These are phyloP conservation scores for Heterotis niloticus DNA, from an alignment of 2,113 vertebrate species.

Conservation along the genomic window DNA sequence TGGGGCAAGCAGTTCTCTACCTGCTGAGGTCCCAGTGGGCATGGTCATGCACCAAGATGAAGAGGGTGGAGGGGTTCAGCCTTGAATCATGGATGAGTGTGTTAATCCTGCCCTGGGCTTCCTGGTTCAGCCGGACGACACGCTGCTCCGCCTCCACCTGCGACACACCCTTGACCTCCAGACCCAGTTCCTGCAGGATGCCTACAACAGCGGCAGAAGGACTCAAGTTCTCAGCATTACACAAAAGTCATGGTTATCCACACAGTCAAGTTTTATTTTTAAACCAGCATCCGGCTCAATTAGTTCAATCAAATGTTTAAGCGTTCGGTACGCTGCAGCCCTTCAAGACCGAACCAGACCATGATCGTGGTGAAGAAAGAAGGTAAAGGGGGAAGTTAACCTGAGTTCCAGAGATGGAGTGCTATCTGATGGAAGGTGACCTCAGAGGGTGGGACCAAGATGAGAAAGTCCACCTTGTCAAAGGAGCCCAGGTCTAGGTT, in stretches of 20 bases:
- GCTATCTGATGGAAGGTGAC: constrained; percentile 93
- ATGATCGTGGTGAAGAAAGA: neutral
- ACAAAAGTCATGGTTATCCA: too few species aligned
- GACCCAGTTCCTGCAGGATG: constrained; percentile 82
- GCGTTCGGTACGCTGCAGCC: neutral
- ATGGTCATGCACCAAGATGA: constrained; percentile 91
- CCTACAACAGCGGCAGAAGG: constrained; percentile 58
- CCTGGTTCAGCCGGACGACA: constrained; percentile 82
- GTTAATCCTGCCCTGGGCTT: constrained; percentile 76
- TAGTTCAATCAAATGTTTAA: too few species aligned
- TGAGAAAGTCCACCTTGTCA: constrained; percentile 86
- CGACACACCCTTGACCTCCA: constrained; percentile 76
- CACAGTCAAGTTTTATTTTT: neutral
- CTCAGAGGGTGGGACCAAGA: constrained; percentile 91
- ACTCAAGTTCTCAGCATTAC: neutral
- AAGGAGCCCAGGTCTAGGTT: constrained; percentile 90
- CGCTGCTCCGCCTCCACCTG: constrained; percentile 76
- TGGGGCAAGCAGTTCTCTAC: constrained; percentile 49
- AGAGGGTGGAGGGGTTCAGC: constrained; percentile 87
- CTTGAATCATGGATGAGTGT: constrained; percentile 80
- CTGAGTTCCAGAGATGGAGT: constrained; percentile 86
- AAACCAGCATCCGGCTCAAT: too few species aligned
- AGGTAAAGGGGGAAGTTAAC: constrained; percentile 52
- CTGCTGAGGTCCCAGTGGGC: constrained; percentile 92
- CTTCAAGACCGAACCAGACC: neutral